These are phyloP conservation scores for Channa striata DNA, from an alignment of 2,797 vertebrate species.

Conservation along the genomic window DNA sequence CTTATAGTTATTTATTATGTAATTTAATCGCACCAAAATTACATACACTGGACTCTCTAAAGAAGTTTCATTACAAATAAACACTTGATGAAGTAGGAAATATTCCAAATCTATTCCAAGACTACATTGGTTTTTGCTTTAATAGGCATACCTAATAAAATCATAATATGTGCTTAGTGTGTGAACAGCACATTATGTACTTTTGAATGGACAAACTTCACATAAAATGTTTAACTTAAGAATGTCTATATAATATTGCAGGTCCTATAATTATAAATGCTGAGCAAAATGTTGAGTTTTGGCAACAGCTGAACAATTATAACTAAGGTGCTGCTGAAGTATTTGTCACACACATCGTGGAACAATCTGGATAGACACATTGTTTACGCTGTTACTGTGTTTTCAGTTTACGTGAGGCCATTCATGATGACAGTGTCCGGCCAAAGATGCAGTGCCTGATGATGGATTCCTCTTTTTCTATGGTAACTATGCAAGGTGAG, in stretches of 20 bases:
- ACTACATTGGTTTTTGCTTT: no score
- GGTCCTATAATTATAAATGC: not conserved
- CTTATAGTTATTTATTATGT: not conserved
- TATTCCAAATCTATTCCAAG: no score
- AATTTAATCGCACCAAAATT: no score
- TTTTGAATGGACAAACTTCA: not conserved
- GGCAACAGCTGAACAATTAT: not conserved
- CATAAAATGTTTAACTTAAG: not conserved
- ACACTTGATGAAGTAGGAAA: no score
- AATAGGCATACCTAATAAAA: no score
- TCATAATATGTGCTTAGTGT: no score
- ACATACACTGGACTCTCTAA: no score
- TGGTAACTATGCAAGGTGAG: slow-evolving; percentile 93
- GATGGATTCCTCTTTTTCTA: slow-evolving; percentile 93
- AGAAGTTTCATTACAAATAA: no score
- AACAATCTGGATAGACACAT: not conserved
- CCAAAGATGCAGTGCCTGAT: slow-evolving; percentile 93
- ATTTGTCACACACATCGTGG: not conserved
- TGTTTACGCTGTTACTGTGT: slow-evolving; percentile 36
- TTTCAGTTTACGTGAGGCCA: slow-evolving; percentile 87
- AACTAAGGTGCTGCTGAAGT: not conserved
- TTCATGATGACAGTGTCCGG: slow-evolving; percentile 87
- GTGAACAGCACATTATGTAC: not conserved
- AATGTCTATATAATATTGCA: not conserved
- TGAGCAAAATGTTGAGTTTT: not conserved